phyloP scores from a whole-genome alignment of 2,797 vertebrate genomes.

The Strix occidentalis region DNA sequence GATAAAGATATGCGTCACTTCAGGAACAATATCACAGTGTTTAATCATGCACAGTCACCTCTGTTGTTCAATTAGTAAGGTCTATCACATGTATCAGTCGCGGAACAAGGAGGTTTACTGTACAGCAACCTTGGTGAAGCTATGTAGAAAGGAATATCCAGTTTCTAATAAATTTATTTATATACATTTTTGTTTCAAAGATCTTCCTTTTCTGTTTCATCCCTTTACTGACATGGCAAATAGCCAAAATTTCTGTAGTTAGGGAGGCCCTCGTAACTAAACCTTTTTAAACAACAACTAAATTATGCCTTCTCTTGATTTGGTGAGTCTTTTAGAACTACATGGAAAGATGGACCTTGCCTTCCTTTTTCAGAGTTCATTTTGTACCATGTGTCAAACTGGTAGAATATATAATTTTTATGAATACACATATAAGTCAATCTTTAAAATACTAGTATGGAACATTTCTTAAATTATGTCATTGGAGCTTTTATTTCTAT shows the following conservation, averaged over 20 bases:
- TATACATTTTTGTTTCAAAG: neutral
- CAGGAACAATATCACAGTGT: neutral
- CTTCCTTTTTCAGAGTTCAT: neutral
- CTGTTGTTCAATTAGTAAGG: neutral
- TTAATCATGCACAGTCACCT: neutral
- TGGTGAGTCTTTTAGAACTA: neutral
- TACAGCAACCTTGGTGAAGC: neutral
- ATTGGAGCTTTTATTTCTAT: neutral
- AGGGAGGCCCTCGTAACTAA: neutral
- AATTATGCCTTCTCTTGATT: neutral
- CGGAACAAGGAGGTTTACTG: neutral
- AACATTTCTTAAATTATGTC: neutral
- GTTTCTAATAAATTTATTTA: neutral
- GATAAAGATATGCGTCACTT: neutral
- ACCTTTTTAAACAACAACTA: neutral
- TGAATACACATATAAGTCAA: neutral
- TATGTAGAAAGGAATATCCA: neutral
- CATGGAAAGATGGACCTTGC: neutral
- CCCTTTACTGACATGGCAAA: neutral
- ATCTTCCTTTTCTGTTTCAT: neutral
- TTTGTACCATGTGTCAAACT: neutral
- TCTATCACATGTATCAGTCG: neutral
- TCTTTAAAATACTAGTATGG: neutral
- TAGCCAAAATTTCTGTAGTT: neutral
- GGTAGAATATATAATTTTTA: neutral